Evolutionary conservation across 2,888 invertebrate species (phyloP).

Genomic region (Lycophotia porphyrea): DNA sequence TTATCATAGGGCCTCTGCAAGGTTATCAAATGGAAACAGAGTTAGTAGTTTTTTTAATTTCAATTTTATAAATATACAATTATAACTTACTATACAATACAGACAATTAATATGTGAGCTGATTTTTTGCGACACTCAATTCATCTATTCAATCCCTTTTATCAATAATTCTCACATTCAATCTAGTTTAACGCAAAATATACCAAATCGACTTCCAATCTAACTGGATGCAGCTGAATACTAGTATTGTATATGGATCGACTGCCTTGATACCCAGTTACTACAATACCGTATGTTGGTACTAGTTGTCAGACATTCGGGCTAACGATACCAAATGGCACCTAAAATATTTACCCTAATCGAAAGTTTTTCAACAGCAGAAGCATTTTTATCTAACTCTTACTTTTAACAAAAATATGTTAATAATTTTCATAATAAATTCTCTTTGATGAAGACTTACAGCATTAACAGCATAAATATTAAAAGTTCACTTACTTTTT

Average conservation of each 20-base stretch:
- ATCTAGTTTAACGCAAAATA: no score
- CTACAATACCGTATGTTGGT: no score
- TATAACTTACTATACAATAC: no score
- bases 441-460: conserved; percentile 37
- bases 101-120: background rate
- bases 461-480: conserved; percentile 31
- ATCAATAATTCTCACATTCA: no score
- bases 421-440: conserved; percentile 36
- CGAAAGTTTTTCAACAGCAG: background rate
- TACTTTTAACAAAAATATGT: conserved; percentile 32
- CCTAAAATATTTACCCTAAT: background rate
- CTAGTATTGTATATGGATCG: no score
- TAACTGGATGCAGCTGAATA: no score
- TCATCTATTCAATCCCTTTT: background rate
- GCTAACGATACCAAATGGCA: background rate
- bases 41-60: no score
- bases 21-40: no score
- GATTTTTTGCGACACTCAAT: background rate
- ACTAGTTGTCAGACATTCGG: background rate
- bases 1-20: background rate
- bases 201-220: no score
- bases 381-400: background rate
- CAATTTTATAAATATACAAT: no score
- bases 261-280: no score
- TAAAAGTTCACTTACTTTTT: conserved; percentile 34